phyloP scores from a whole-genome alignment of 92 coral and sea anemone species.

The Muricea muricata region DNA sequence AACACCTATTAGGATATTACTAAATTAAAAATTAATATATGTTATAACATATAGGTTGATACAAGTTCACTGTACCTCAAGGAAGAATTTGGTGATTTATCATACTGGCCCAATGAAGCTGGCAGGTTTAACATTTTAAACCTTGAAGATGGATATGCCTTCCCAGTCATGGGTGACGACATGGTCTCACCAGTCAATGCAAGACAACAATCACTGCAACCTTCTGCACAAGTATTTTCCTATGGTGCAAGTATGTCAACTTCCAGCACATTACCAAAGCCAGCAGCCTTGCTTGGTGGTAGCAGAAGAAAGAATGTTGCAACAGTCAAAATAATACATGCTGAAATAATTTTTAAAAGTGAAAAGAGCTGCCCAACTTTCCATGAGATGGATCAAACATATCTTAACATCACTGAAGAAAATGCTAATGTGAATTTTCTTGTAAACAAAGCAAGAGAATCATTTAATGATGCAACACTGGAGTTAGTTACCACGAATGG shows the following conservation, averaged over 20 bases:
- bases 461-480: slow-evolving; percentile 55
- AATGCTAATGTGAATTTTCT: slow-evolving; percentile 62
- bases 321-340: slow-evolving; percentile 56
- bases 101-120: slow-evolving; percentile 62
- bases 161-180: slow-evolving; percentile 68
- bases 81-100: slow-evolving; percentile 58
- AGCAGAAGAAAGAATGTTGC: slow-evolving; percentile 49
- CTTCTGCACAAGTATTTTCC: slow-evolving; percentile 47
- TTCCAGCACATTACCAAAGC: not conserved
- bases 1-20: not conserved
- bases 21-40: not conserved
- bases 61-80: slow-evolving; percentile 50
- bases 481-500: slow-evolving; percentile 65
- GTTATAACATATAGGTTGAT: slow-evolving; percentile 49
- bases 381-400: slow-evolving; percentile 66
- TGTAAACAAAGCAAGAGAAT: slow-evolving; percentile 52
- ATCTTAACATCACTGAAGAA: slow-evolving; percentile 53
- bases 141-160: slow-evolving; percentile 54
- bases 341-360: slow-evolving; percentile 59
- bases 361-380: slow-evolving; percentile 61
- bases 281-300: slow-evolving; percentile 39
- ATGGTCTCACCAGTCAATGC: slow-evolving; percentile 14
- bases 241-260: slow-evolving; percentile 27
- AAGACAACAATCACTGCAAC: slow-evolving; percentile 21
- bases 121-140: slow-evolving; percentile 54